Evolutionary conservation across 2,888 invertebrate species (phyloP), one percentile per base, ranked within the genome.

Genomic region (Drosophila tanythrix): DNA sequence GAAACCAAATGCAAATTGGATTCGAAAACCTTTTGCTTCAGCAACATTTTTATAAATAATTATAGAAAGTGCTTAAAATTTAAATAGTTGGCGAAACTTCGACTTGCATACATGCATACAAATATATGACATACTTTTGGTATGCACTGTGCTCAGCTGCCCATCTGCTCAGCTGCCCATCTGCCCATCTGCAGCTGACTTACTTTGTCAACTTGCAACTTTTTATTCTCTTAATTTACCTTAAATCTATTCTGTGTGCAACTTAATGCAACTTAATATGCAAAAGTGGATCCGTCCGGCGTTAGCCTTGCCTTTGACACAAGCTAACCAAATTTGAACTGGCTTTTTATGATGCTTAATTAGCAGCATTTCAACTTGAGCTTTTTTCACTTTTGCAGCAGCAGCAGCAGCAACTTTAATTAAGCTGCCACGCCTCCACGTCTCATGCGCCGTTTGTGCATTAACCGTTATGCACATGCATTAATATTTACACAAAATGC

Each of bases 1-100:
- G 64, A 67, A 35, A 69, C 55, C 29, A 56, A 55, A 27, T 55
- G 27, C 10, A 82, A 82, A 79, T 82, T 74, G 70, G 70, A 69
- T 68, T 52, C 65, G 67, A 58, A 74, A 64, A 65, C 2, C 13
- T 21, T 21, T 46, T 3, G 7, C 21, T 21, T 13, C 6, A 2
- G 13, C 21, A 13, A 21, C 43, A 13, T 1, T 46, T 21, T 21
- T 2, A 3, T 13, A 7, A 46, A 46, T 21, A 21, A 46, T 46
- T 46, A 7, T 2, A 0, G 13, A 46, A 46, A 21, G 3, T 13
- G 7, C 46, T 43, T 0, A 2, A 43, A 43, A 43, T 43, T 21
- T 21, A 11, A 43, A 43, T 40, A 40, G 11, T 40, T n/a, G 4
- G 2, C 40, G 11, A 21, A 7, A 7, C 21, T 13, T 46, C 21